Conservation (phyloP, 2,888 invertebrate species). For the Drosophila stalkeri region DNA sequence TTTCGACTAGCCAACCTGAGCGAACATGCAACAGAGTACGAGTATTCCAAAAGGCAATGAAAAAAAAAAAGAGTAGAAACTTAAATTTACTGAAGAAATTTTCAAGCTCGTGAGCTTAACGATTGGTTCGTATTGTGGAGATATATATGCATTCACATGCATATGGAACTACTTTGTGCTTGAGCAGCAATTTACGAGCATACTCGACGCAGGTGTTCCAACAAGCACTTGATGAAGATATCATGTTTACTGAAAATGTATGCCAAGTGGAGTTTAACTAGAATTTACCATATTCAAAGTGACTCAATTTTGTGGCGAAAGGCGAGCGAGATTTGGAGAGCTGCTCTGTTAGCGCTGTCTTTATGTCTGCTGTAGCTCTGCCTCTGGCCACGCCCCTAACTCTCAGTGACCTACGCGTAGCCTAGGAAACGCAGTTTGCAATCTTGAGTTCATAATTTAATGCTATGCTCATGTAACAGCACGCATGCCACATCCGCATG, state of each 20-base stretch:
- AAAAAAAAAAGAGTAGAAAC: neutral
- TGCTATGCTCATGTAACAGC: slow-evolving; percentile 33
- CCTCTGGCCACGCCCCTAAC: slow-evolving; percentile 8
- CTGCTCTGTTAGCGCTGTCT: neutral
- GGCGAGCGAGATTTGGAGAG: slow-evolving; percentile 4
- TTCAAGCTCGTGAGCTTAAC: slow-evolving; percentile 1
- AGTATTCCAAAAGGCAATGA: too few species aligned
- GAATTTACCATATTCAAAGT: neutral
- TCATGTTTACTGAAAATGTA: neutral
- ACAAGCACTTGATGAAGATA: neutral
- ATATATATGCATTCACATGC: neutral
- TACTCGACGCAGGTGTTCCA: neutral
- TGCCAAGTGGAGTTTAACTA: neutral
- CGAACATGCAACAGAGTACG: slow-evolving; percentile 31
- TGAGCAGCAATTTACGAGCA: slow-evolving; percentile 1
- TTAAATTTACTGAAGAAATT: neutral
- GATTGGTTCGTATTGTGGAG: neutral
- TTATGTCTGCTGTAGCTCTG: neutral
- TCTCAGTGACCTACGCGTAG: slow-evolving; percentile 2
- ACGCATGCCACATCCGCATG: slow-evolving; percentile 1
- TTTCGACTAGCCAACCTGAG: slow-evolving; percentile 10
- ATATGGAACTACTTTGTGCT: neutral
- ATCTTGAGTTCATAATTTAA: slow-evolving; percentile 72
- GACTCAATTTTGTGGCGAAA: slow-evolving; percentile 12
- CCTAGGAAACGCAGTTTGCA: slow-evolving; percentile 30